Conservation (phyloP, 2,113 vertebrate species). For the Herpailurus yagouaroundi region DNA sequence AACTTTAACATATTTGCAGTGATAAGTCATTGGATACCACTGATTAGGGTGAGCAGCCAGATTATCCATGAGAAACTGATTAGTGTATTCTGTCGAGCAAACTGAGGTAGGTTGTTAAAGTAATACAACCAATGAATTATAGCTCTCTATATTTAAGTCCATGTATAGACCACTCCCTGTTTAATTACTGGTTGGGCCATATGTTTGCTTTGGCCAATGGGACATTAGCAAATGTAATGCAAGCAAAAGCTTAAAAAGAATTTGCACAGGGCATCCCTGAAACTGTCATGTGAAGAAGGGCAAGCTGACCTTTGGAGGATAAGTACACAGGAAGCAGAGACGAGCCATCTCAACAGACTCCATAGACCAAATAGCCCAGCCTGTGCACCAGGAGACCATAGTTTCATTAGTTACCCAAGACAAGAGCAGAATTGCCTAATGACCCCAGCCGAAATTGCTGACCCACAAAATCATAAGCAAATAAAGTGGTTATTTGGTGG, state of each 20-base stretch:
- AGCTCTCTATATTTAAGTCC: neutral
- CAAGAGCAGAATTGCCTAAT: neutral
- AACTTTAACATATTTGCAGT: neutral
- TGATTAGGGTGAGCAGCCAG: neutral
- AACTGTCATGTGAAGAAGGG: neutral
- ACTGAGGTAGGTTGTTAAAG: neutral
- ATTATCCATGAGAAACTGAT: neutral
- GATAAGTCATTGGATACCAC: neutral
- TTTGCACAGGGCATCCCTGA: neutral
- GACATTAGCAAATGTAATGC: neutral
- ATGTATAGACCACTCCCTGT: neutral
- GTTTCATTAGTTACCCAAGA: neutral
- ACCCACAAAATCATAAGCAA: neutral
- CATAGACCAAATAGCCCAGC: neutral
- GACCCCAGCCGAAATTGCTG: neutral
- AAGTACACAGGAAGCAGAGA: neutral
- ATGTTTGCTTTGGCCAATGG: neutral
- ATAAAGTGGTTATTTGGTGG: neutral
- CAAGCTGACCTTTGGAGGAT: neutral
- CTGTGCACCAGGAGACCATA: neutral
- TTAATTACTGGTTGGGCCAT: neutral
- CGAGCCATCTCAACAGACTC: neutral
- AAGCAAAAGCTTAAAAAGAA: neutral
- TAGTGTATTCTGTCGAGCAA: neutral
- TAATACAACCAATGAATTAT: neutral